Base-by-base conservation (phyloP, 2,888 invertebrate genomes). In the Coleophora deauratella region DNA sequence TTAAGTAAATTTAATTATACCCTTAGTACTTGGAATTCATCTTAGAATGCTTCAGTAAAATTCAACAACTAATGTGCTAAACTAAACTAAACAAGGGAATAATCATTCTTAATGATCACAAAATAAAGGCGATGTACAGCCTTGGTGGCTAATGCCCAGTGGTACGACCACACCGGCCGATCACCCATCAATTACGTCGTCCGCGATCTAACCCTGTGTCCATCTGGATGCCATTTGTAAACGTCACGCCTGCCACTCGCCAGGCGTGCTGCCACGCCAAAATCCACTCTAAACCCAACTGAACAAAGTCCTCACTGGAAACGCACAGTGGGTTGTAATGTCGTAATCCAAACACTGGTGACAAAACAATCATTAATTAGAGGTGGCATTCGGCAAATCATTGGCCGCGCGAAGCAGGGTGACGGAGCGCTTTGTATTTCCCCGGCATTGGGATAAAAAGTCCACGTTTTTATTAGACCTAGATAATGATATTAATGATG, bases 131-230 rank as follows among this genome's bases (percentile, higher is more conserved):
- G 21, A 3, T 21, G 3, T 21, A 21, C 21, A 21, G 21, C 6
- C 6, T 4, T 21, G n/a, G 21, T 21, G 21, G 21, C 21, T 21
- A 21, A 21, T 21, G 3, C 33, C 21, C 32, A 12, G 8, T 11
- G 9, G 21, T 8, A 12, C 15, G 32, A 32, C 32, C 69, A 55
- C 70, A 66, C 57, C 57, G 59, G 53, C 56, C 68, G 71, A 77
- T 78, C 75, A 72, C 56, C 68, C 72, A 77, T 78, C 75, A 72
- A 79, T 79, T 74, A 77, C 68, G 76, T 72, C 76, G 59, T 67
- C 64, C 65, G 61, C 66, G 72, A 75, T 73, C 77, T 73, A 73
- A 72, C 73, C 72, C 71, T 54, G 61, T 73, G 74, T 75, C 77
- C 72, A 74, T 77, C 74, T 75, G 71, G 59, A 60, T 59, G 56